Evolutionary conservation across 2,113 vertebrate genomes (phyloP).

Genomic region (Melanotaenia duboulayi): DNA sequence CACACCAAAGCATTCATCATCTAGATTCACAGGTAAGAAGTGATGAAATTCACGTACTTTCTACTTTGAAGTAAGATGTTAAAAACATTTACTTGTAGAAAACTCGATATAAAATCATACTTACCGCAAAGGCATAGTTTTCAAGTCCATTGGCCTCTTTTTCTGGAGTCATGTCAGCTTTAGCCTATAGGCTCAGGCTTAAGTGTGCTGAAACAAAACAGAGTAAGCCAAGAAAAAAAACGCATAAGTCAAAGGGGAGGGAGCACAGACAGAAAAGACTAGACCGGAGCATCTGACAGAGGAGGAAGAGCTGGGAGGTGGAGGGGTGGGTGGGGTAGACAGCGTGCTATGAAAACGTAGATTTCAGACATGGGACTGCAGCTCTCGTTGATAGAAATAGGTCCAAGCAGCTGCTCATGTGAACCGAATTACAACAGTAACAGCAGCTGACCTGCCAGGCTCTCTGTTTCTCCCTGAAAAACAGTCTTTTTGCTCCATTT

Average conservation of each 20-base stretch:
- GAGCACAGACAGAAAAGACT: background rate
- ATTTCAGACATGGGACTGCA: constrained; percentile 57
- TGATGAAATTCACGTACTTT: too few species aligned
- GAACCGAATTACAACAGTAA: constrained; percentile 72
- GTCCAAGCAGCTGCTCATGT: constrained; percentile 74
- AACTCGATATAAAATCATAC: constrained; percentile 54
- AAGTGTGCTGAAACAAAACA: constrained; percentile 22
- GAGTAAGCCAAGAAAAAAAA: constrained; percentile 19
- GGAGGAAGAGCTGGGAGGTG: constrained; percentile 7
- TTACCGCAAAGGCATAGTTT: constrained; percentile 80
- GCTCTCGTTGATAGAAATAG: constrained; percentile 62
- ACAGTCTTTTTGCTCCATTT: background rate
- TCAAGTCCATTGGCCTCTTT: constrained; percentile 74
- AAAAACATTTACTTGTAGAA: background rate
- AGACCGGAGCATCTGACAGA: background rate
- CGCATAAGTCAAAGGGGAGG: constrained; percentile 18
- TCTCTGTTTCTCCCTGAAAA: background rate
- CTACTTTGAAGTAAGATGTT: background rate
- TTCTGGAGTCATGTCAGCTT: constrained; percentile 74
- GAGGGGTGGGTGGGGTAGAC: background rate
- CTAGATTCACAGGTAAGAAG: background rate
- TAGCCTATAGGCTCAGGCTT: constrained; percentile 20
- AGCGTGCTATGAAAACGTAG: background rate
- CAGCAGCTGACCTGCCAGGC: constrained; percentile 62
- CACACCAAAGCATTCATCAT: background rate